These are phyloP conservation scores for Mycteria americana DNA, from an alignment of 2,797 vertebrate species.

Conservation along the genomic window DNA sequence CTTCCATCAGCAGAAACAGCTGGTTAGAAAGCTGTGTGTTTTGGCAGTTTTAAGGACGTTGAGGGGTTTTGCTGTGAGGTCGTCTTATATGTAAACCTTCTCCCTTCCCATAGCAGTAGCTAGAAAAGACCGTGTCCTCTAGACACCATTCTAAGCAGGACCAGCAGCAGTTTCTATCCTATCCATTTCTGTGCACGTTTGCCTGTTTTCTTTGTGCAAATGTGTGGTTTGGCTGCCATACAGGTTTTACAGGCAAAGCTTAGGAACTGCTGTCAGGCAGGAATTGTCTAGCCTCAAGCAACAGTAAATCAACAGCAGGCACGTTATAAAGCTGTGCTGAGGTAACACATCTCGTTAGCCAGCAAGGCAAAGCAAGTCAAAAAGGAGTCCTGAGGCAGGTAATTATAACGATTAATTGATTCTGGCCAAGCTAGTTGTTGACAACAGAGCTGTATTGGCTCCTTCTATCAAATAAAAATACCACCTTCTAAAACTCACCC, in stretches of 20 bases:
- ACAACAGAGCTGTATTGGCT: background rate
- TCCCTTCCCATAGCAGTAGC: background rate
- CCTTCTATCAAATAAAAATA: conserved; percentile 20
- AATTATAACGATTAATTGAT: conserved; percentile 25
- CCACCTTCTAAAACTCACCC: conserved; percentile 10
- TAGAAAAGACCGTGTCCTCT: background rate
- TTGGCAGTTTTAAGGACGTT: background rate
- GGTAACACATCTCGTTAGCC: background rate
- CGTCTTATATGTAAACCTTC: background rate
- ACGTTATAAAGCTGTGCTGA: conserved; percentile 10
- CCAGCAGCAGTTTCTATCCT: background rate
- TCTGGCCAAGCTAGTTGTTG: background rate
- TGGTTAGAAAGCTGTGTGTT: background rate
- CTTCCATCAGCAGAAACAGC: conserved; percentile 7
- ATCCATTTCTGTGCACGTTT: background rate
- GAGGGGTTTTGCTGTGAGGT: background rate
- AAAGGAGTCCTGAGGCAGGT: conserved; percentile 50
- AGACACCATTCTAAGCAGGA: background rate
- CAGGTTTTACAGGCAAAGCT: background rate
- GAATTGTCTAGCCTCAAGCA: conserved; percentile 45
- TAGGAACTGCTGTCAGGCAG: conserved; percentile 30
- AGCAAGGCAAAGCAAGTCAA: conserved; percentile 4
- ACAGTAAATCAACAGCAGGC: conserved; percentile 25
- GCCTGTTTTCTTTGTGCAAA: background rate
- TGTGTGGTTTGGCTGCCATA: conserved; percentile 5